These are phyloP conservation scores for Drosophila carrolli DNA, from an alignment of 1,140 invertebrate genomes.

Conservation along the genomic window DNA sequence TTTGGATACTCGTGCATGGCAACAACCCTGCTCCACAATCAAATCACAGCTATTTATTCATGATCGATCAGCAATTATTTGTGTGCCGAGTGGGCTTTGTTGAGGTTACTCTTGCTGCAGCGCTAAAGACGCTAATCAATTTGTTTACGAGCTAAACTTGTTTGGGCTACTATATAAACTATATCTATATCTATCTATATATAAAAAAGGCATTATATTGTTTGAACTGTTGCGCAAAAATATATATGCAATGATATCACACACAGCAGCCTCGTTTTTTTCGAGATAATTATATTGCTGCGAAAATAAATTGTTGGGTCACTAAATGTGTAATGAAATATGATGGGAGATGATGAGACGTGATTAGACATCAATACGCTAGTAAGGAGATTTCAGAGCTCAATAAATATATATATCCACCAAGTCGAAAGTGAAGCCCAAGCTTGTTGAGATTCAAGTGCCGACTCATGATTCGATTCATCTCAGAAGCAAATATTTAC, in stretches of 20 bases:
- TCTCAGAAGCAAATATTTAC: too few relatives aligned
- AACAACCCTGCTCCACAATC: slow-evolving; percentile 36
- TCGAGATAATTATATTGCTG: slow-evolving; percentile 42
- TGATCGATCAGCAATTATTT: slow-evolving; percentile 39
- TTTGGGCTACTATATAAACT: slow-evolving; percentile 57
- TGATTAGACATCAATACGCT: slow-evolving; percentile 43
- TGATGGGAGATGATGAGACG: slow-evolving; percentile 8
- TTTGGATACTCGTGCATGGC: slow-evolving; percentile 33
- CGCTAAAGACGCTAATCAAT: slow-evolving; percentile 75
- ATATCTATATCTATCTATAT: slow-evolving; percentile 25
- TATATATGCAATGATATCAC: slow-evolving; percentile 49
- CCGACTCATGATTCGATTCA: too few relatives aligned
- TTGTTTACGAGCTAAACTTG: slow-evolving; percentile 68
- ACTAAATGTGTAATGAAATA: slow-evolving; percentile 35
- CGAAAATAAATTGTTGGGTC: slow-evolving; percentile 47
- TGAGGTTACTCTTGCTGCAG: slow-evolving; percentile 55
- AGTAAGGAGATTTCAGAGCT: slow-evolving; percentile 29
- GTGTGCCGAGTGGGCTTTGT: slow-evolving; percentile 34
- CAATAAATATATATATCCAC: slow-evolving; percentile 28
- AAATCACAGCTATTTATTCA: slow-evolving; percentile 30
- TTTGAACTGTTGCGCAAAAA: slow-evolving; percentile 42
- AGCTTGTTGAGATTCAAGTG: slow-evolving; percentile 2
- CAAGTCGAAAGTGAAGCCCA: slow-evolving; percentile 19
- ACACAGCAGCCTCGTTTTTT: slow-evolving; percentile 28
- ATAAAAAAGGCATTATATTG: slow-evolving; percentile 37